These are phyloP conservation scores for Megaceryle alcyon DNA, from an alignment of 2,797 vertebrate species.

Conservation along the genomic window DNA sequence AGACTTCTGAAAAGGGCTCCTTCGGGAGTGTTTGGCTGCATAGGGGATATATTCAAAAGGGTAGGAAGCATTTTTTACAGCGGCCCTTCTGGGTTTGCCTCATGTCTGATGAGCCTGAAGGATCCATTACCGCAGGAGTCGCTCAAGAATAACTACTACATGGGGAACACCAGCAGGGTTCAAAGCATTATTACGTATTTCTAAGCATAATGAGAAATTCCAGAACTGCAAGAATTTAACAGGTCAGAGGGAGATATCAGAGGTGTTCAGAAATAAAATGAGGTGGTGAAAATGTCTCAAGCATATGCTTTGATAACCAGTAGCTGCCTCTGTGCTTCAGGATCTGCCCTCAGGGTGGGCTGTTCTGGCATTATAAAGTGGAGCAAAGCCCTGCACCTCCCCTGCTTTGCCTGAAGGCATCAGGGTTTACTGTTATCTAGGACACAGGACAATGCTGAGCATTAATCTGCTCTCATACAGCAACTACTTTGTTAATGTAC, in stretches of 20 bases:
- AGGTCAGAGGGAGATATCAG: background rate
- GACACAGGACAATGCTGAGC: background rate
- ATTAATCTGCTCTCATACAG: fast-evolving
- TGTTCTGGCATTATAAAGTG: background rate
- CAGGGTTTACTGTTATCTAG: background rate
- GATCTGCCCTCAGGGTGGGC: background rate
- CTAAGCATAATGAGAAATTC: background rate
- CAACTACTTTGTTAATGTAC: background rate
- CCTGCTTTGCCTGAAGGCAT: background rate
- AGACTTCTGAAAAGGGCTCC: background rate
- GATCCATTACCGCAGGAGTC: background rate
- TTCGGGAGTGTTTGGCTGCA: background rate
- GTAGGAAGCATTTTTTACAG: background rate
- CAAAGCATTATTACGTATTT: background rate
- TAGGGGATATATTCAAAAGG: background rate
- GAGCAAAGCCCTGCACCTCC: background rate
- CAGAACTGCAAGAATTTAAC: background rate
- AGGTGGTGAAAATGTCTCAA: background rate
- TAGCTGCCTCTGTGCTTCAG: background rate
- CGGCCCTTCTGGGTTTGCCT: background rate
- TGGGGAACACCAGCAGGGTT: background rate
- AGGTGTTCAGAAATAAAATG: background rate
- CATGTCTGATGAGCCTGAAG: background rate
- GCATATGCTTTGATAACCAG: background rate
- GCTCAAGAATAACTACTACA: background rate